Percentiles rank a stretch among this genome's conserved stretches.
Evolutionary conservation across 1,140 invertebrate species (phyloP).

Genomic region (Drosophila kepulauana): DNA sequence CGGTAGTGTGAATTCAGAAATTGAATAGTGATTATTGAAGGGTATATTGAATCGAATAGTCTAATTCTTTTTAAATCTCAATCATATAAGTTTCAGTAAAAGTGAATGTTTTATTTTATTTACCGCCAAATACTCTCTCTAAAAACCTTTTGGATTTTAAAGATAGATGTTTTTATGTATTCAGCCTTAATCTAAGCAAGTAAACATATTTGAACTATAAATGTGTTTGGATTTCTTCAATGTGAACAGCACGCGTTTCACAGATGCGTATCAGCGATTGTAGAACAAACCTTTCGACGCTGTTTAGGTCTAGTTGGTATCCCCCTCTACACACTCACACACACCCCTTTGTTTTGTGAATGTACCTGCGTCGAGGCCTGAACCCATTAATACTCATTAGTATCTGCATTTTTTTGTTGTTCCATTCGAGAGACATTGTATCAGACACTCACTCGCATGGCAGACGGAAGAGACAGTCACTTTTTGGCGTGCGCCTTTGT

Average conservation of each 20-base stretch:
- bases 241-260: constrained; percentile 40
- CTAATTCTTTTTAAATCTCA: no score
- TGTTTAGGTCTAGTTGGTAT: constrained; percentile 29
- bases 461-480: constrained; percentile 27
- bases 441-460: constrained; percentile 3
- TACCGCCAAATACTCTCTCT: no score
- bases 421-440: constrained; percentile 13
- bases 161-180: no score
- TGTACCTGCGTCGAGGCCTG: constrained; percentile 48
- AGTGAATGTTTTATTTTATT: no score
- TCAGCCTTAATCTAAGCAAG: not conserved
- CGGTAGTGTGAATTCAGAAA: no score
- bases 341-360: constrained; percentile 4
- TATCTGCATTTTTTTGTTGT: constrained; percentile 54
- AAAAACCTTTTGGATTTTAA: no score
- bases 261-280: constrained; percentile 59
- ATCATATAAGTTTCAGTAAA: no score
- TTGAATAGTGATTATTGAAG: no score
- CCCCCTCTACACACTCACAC: constrained; percentile 32
- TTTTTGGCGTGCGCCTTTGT: constrained; percentile 72
- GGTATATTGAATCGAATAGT: no score
- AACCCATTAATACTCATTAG: constrained; percentile 81
- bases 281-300: constrained; percentile 71
- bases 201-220: not conserved
- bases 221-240: constrained; percentile 28